Evolutionary conservation across 2,888 invertebrate species (phyloP).

Genomic region (Cheilosia soror): DNA sequence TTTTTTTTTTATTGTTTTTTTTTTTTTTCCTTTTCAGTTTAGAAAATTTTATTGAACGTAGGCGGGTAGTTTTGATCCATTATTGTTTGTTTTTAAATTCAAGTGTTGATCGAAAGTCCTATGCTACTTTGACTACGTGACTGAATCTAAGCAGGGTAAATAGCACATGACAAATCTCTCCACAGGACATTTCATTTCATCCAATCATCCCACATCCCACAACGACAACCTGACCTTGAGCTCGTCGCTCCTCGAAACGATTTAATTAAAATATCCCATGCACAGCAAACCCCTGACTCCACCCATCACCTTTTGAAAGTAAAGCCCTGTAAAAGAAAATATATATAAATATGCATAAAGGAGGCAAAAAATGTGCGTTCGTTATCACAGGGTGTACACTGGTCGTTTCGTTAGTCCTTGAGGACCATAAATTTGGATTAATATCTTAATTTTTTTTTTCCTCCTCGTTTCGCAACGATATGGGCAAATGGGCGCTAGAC

Average conservation of each 20-base stretch:
- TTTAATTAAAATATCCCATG: constrained; percentile 53
- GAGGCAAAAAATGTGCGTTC: constrained; percentile 42
- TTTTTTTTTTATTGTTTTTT: constrained; percentile 5
- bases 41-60: constrained; percentile 13
- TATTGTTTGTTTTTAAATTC: no score
- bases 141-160: no score
- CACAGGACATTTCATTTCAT: no score
- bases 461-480: background rate
- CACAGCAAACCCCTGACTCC: constrained; percentile 3
- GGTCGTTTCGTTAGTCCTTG: constrained; percentile 34
- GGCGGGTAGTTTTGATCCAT: no score
- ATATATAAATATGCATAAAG: constrained; percentile 21
- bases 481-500: constrained; percentile 5
- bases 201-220: no score
- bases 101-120: no score
- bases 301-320: background rate
- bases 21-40: constrained; percentile 13
- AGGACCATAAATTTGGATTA: constrained; percentile 65
- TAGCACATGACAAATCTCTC: no score
- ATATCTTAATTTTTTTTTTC: constrained; percentile 65
- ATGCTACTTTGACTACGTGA: no score
- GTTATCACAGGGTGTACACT: constrained; percentile 55
- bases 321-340: background rate
- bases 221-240: constrained; percentile 2
- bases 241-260: background rate